Conservation (phyloP, 2,113 vertebrate species). For the Struthio camelus region DNA sequence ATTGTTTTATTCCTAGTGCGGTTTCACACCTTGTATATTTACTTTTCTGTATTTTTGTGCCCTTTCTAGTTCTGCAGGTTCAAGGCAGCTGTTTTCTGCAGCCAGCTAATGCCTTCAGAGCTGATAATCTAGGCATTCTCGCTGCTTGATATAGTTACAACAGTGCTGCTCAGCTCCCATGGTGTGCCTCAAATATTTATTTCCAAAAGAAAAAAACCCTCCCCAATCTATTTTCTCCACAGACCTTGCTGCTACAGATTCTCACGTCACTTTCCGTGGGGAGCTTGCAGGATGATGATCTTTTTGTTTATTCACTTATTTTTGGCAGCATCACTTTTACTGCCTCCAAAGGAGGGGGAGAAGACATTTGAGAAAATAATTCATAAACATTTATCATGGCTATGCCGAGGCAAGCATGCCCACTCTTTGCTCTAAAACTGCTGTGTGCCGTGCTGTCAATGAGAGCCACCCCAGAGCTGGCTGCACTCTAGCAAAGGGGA, state of each 20-base stretch:
- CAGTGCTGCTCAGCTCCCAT: neutral
- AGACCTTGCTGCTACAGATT: neutral
- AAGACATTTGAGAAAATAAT: slow-evolving; percentile 15
- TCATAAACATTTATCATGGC: neutral
- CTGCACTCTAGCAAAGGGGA: neutral
- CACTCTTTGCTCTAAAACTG: neutral
- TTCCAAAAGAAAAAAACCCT: neutral
- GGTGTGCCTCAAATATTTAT: slow-evolving; percentile 43
- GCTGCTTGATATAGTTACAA: slow-evolving; percentile 38
- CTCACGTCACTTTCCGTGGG: neutral
- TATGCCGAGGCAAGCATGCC: neutral
- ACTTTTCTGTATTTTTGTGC: neutral
- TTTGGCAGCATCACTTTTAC: neutral
- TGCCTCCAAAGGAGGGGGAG: neutral
- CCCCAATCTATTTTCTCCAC: neutral
- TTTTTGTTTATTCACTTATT: slow-evolving; percentile 51
- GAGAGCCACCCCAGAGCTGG: neutral
- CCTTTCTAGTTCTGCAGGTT: slow-evolving; percentile 30
- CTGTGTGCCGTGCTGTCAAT: neutral
- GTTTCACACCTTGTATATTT: slow-evolving; percentile 8
- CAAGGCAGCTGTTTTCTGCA: neutral
- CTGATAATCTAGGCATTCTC: slow-evolving; percentile 33
- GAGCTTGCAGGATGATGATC: neutral
- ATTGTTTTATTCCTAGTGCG: neutral
- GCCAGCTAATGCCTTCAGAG: slow-evolving; percentile 40